A percentile compares a stretch with the other conserved stretches of the same genome.
These are phyloP conservation scores for Psophia crepitans DNA, from an alignment of 2,113 vertebrate genomes.

Conservation along the genomic window DNA sequence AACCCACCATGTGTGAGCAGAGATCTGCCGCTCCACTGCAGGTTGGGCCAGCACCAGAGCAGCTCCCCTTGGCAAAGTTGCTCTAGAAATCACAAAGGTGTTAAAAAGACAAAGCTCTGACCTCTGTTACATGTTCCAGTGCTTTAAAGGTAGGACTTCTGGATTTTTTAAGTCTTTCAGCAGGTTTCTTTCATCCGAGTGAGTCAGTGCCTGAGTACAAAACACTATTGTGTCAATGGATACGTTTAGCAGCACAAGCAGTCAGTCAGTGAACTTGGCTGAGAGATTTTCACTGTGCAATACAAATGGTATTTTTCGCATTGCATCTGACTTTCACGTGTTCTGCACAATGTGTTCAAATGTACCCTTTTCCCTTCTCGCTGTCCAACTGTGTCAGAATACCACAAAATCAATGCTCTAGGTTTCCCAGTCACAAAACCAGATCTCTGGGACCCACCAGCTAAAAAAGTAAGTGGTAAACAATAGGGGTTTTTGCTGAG, in stretches of 20 bases:
- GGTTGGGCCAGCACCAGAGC: too few relatives aligned
- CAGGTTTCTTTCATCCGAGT: not conserved
- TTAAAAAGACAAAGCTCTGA: not conserved
- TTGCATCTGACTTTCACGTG: not conserved
- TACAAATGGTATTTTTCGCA: not conserved
- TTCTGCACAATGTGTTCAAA: not conserved
- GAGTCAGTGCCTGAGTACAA: not conserved
- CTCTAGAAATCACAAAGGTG: not conserved
- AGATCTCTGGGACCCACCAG: not conserved
- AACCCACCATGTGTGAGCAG: too few relatives aligned
- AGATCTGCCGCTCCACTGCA: too few relatives aligned
- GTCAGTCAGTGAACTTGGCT: not conserved
- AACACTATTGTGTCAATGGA: not conserved
- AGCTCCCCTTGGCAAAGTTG: too few relatives aligned
- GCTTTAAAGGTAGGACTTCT: not conserved
- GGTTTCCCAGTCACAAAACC: not conserved
- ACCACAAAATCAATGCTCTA: not conserved
- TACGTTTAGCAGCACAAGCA: not conserved
- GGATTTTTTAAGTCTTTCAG: not conserved
- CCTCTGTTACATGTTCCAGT: not conserved
- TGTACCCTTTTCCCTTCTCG: not conserved
- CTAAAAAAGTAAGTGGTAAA: not conserved
- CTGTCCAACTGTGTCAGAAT: not conserved
- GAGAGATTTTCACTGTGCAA: not conserved
- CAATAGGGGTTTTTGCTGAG: accelerated